Percentiles rank a stretch among this genome's conserved stretches.
phyloP scores from a whole-genome alignment of 2,113 vertebrate genomes.

The Pelodiscus sinensis region DNA sequence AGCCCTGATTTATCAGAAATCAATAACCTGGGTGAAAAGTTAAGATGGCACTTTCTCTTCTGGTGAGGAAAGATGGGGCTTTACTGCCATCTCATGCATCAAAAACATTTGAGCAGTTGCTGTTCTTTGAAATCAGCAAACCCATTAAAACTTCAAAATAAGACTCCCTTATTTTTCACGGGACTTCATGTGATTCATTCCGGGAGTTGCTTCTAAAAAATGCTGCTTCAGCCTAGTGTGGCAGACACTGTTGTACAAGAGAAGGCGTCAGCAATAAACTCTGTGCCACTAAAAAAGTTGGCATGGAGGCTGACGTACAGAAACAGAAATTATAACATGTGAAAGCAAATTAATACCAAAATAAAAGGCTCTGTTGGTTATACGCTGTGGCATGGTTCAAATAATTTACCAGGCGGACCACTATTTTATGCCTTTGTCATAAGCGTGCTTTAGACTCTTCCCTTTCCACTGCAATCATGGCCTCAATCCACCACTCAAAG shows the following conservation, averaged over 20 bases:
- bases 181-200: not conserved
- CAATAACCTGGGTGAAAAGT: not conserved
- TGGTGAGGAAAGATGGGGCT: not conserved
- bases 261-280: not conserved
- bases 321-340: not conserved
- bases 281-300: not conserved
- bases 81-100: not conserved
- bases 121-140: constrained; percentile 8
- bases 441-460: not conserved
- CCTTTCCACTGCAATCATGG: not conserved
- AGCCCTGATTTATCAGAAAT: fast-evolving
- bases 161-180: not conserved
- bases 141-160: not conserved
- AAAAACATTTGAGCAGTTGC: not conserved
- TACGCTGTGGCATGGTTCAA: not conserved
- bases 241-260: not conserved
- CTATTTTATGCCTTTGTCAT: not conserved
- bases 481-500: not conserved
- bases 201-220: not conserved
- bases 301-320: not conserved
- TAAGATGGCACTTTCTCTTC: not conserved
- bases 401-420: not conserved
- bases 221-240: not conserved
- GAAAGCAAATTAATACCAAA: not conserved
- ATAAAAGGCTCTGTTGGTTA: not conserved